Conservation (phyloP, 53 echinoderm and acorn worm genomes). For the Luidia sarsii region DNA sequence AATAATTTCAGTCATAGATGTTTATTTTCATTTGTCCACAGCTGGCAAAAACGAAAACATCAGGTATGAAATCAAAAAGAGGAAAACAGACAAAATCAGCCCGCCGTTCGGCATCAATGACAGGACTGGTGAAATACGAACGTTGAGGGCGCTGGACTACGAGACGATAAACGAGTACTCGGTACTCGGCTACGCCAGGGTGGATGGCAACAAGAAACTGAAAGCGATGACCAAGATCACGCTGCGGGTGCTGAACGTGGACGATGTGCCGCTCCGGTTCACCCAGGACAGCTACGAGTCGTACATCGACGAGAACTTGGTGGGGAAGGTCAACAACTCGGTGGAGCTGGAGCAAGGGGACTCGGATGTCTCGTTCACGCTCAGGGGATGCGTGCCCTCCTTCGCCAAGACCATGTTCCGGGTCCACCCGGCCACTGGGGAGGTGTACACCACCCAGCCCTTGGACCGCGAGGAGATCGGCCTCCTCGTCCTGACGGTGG, state of each 20-base stretch:
- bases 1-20: too few relatives aligned
- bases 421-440: slow-evolving; percentile 58
- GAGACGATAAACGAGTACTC: slow-evolving; percentile 45
- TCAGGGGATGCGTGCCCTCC: slow-evolving; percentile 44
- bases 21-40: slow-evolving; percentile 6
- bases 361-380: slow-evolving; percentile 33
- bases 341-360: slow-evolving; percentile 50
- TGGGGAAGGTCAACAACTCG: slow-evolving; percentile 59
- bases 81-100: slow-evolving; percentile 6
- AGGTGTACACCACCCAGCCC: slow-evolving; percentile 48
- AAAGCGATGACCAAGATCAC: slow-evolving; percentile 55
- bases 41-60: slow-evolving; percentile 27
- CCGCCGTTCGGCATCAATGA: slow-evolving; percentile 33
- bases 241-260: slow-evolving; percentile 44
- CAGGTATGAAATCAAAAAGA: slow-evolving; percentile 38
- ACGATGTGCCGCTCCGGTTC: slow-evolving; percentile 52
- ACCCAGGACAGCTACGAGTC: slow-evolving; percentile 40
- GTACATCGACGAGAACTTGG: slow-evolving; percentile 66
- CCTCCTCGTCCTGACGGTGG: slow-evolving; percentile 48
- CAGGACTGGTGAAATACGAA: slow-evolving; percentile 50
- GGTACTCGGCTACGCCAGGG: slow-evolving; percentile 60
- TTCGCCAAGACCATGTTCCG: slow-evolving; percentile 49
- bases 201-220: slow-evolving; percentile 49
- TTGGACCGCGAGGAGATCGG: slow-evolving; percentile 64
- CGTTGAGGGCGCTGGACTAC: slow-evolving; percentile 35